A percentile compares a stretch with the other conserved stretches of the same genome.
These are phyloP conservation scores for Drosophila mercatorum DNA, from an alignment of 2,888 invertebrate species.

Conservation along the genomic window DNA sequence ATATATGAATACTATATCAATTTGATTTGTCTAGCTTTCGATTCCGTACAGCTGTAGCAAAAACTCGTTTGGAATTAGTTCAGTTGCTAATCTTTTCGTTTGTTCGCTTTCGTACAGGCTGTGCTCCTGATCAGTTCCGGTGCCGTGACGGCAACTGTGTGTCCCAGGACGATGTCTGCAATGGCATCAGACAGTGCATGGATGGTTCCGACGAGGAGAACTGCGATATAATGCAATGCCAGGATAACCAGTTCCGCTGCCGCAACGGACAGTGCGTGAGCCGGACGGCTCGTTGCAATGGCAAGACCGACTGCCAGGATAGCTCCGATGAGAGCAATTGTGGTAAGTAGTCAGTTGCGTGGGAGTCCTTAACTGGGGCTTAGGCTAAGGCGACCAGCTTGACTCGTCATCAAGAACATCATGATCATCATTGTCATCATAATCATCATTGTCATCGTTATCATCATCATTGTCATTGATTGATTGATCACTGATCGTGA, in stretches of 20 bases:
- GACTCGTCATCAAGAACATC: slow-evolving; percentile 13
- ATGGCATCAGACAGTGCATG: slow-evolving; percentile 87
- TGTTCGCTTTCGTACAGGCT: slow-evolving; percentile 85
- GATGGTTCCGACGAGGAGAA: slow-evolving; percentile 89
- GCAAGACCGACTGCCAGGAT: slow-evolving; percentile 86
- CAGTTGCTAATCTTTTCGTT: slow-evolving; percentile 16
- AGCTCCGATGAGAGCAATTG: slow-evolving; percentile 87
- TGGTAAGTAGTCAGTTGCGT: slow-evolving; percentile 79
- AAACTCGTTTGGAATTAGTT: background rate
- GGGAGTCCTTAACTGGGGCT: background rate
- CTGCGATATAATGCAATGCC: slow-evolving; percentile 84
- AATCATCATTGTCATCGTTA: slow-evolving; percentile 17
- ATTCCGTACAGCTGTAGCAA: slow-evolving; percentile 35
- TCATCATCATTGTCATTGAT: slow-evolving; percentile 25
- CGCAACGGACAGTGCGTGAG: slow-evolving; percentile 82
- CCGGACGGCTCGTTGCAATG: slow-evolving; percentile 85
- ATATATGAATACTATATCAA: background rate
- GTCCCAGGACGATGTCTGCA: slow-evolving; percentile 87
- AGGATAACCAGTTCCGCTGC: slow-evolving; percentile 83
- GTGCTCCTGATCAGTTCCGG: slow-evolving; percentile 88
- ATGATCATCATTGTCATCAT: slow-evolving; percentile 10
- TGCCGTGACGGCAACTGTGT: slow-evolving; percentile 90
- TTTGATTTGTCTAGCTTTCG: slow-evolving; percentile 14
- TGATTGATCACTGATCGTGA: slow-evolving; percentile 21
- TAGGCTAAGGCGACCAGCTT: slow-evolving; percentile 3